Evolutionary conservation across 1,140 invertebrate species (phyloP).

Genomic region (Macrosteles quadrilineatus): DNA sequence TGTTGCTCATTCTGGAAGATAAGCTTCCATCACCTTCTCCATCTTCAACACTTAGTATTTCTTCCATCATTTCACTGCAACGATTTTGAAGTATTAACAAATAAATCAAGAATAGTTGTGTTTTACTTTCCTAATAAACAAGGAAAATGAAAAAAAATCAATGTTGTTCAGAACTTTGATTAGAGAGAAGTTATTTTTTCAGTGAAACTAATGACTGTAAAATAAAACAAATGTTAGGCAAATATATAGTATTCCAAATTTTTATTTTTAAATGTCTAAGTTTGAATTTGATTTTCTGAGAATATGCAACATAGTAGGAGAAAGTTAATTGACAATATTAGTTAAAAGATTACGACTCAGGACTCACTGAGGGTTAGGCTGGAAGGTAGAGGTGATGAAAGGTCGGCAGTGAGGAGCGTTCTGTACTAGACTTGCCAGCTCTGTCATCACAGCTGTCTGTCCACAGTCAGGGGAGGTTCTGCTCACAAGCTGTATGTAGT

Average conservation of each 20-base stretch:
- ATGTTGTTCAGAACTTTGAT: neutral
- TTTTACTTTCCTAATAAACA: neutral
- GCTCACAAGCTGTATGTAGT: slow-evolving; percentile 31
- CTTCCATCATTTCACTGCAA: slow-evolving; percentile 54
- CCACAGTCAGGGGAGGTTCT: slow-evolving; percentile 25
- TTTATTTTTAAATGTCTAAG: too few relatives aligned
- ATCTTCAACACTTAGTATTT: slow-evolving; percentile 57
- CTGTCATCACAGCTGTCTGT: slow-evolving; percentile 53
- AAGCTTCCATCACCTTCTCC: slow-evolving; percentile 58
- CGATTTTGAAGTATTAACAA: too few relatives aligned
- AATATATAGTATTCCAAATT: too few relatives aligned
- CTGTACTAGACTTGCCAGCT: slow-evolving; percentile 55
- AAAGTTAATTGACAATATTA: too few relatives aligned
- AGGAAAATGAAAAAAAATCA: neutral
- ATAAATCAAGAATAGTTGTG: slow-evolving; percentile 5
- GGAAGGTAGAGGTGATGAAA: slow-evolving; percentile 14
- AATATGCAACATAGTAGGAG: too few relatives aligned
- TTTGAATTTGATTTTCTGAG: too few relatives aligned
- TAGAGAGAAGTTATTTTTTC: neutral
- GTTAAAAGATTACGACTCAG: too few relatives aligned
- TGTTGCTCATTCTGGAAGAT: slow-evolving; percentile 86
- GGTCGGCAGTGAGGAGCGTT: slow-evolving; percentile 32
- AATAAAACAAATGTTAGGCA: neutral
- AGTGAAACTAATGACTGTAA: neutral
- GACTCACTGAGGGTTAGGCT: slow-evolving; percentile 16